These are phyloP conservation scores for Zoanthus solanderi DNA, from an alignment of 92 coral and sea anemone species.

Conservation along the genomic window DNA sequence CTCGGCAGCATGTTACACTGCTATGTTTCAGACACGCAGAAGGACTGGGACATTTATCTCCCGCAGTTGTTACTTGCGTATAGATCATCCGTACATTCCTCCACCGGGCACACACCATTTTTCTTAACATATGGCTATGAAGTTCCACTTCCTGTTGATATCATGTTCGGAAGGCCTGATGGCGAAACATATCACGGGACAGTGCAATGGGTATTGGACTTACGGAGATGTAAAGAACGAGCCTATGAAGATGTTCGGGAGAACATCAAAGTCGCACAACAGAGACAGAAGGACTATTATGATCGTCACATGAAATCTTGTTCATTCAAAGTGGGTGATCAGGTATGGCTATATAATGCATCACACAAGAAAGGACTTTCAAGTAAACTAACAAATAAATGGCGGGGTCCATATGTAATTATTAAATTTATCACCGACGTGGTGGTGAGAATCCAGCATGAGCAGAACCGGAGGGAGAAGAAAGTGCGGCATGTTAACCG, in stretches of 20 bases:
- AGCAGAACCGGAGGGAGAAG: conserved; percentile 28
- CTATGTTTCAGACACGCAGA: conserved; percentile 25
- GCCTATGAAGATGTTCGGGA: background rate
- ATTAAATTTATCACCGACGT: conserved; percentile 21
- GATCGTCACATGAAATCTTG: conserved; percentile 12
- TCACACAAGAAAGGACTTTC: conserved; percentile 29
- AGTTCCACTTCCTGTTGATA: conserved; percentile 11
- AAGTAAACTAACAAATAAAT: conserved; percentile 18
- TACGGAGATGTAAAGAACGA: background rate
- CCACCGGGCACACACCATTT: background rate
- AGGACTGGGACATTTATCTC: conserved; percentile 25
- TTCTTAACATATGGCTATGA: conserved; percentile 14
- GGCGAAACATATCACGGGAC: background rate
- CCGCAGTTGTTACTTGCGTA: conserved; percentile 35
- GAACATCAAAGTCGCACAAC: conserved; percentile 5
- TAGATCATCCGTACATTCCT: conserved; percentile 21
- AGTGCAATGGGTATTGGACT: conserved; percentile 1
- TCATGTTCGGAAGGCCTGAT: conserved; percentile 29
- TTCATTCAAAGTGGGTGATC: conserved; percentile 21
- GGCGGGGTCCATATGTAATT: conserved; percentile 10
- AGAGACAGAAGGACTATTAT: conserved; percentile 1
- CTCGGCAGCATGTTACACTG: conserved; percentile 30
- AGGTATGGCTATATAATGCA: conserved; percentile 1
- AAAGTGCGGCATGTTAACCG: conserved; percentile 27
- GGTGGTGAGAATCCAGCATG: background rate